Conservation (phyloP, 2,888 invertebrate species). For the Ommatoiulus sabulosus region DNA sequence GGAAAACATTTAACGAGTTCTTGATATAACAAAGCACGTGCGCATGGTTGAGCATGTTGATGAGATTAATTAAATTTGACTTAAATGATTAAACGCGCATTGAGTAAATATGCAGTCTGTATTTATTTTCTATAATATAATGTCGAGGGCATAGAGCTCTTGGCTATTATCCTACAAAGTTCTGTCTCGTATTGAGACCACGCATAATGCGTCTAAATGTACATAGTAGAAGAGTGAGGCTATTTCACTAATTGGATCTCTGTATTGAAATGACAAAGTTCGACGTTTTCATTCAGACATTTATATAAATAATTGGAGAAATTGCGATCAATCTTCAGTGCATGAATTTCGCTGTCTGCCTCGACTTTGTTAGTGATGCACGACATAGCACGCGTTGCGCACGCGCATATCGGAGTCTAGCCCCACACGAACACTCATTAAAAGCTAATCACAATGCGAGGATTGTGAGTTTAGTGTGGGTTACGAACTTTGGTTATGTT, state of each 20-base stretch:
- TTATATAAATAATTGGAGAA: constrained; percentile 35
- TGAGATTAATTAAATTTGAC: constrained; percentile 1
- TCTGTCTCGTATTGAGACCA: neutral
- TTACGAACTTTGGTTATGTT: neutral
- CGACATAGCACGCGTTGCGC: neutral
- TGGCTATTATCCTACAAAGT: neutral
- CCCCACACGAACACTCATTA: neutral
- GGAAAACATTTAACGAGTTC: no score
- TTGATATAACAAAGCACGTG: neutral
- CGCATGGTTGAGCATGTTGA: neutral
- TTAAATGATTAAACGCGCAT: neutral
- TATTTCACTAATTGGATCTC: constrained; percentile 23
- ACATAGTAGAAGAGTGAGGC: neutral
- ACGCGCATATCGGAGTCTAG: neutral
- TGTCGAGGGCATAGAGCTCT: neutral
- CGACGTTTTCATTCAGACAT: constrained; percentile 40
- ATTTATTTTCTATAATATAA: neutral
- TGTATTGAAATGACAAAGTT: constrained; percentile 10
- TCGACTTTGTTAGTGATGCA: constrained; percentile 19
- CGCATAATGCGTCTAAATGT: neutral
- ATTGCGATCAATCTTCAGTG: constrained; percentile 20
- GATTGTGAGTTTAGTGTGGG: neutral
- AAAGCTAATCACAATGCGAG: constrained; percentile 1
- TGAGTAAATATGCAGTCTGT: neutral
- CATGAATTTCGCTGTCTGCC: neutral